Evolutionary conservation across 1,140 invertebrate species (phyloP).

Genomic region (Zaprionus vittiger): DNA sequence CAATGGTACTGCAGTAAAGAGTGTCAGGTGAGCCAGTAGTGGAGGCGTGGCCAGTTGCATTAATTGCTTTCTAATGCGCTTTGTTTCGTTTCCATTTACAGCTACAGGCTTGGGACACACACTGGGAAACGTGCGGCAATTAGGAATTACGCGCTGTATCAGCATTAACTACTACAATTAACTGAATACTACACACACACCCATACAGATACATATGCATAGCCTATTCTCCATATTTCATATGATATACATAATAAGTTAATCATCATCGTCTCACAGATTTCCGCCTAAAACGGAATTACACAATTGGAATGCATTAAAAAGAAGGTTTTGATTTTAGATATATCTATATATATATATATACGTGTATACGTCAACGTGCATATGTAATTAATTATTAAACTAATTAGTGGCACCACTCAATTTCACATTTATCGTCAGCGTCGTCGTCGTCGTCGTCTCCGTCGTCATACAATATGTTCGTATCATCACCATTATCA

Average conservation of each 20-base stretch:
- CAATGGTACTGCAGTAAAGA: constrained; percentile 96
- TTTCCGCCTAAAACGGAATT: constrained; percentile 3
- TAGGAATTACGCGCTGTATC: constrained; percentile 39
- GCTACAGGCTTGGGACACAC: constrained; percentile 56
- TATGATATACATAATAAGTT: constrained; percentile 10
- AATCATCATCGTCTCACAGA: constrained; percentile 7
- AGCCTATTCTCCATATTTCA: constrained; percentile 6
- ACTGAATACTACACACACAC: constrained; percentile 22
- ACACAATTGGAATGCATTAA: constrained; percentile 32
- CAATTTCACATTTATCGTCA: constrained; percentile 2
- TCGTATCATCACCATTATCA: constrained; percentile 7
- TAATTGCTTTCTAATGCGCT: neutral
- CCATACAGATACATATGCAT: constrained; percentile 25
- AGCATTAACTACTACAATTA: constrained; percentile 68
- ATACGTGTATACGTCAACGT: constrained; percentile 7
- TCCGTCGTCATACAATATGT: neutral
- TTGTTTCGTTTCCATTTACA: constrained; percentile 5
- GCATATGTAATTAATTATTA: constrained; percentile 19
- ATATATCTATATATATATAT: constrained; percentile 5
- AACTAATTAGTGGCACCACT: constrained; percentile 1
- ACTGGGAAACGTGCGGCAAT: constrained; percentile 46
- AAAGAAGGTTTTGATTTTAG: neutral
- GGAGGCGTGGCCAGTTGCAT: neutral
- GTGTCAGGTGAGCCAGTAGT: constrained; percentile 89
- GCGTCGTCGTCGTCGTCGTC: neutral